These are phyloP conservation scores for Sympetrum striolatum DNA, from an alignment of 2,888 invertebrate species.

Conservation along the genomic window DNA sequence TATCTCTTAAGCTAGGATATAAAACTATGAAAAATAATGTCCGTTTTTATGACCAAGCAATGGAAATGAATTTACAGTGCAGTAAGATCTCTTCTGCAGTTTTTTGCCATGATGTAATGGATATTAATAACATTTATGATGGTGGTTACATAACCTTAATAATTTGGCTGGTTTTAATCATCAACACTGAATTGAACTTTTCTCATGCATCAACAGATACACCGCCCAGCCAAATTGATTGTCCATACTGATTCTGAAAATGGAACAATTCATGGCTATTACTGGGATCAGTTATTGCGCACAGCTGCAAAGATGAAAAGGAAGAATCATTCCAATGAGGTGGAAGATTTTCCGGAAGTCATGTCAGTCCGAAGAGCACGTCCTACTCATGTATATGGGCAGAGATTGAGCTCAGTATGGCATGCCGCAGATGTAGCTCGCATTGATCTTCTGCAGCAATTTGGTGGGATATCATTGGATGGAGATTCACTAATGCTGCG, in stretches of 20 bases:
- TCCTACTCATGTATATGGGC: conserved; percentile 58
- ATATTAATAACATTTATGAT: too few species aligned
- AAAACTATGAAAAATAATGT: too few species aligned
- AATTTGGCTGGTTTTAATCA: too few species aligned
- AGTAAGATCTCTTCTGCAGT: too few species aligned
- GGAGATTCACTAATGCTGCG: conserved; percentile 56
- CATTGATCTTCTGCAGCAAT: conserved; percentile 54
- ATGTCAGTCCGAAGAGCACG: conserved; percentile 1
- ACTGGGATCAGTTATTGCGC: conserved; percentile 50
- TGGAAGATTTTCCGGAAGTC: not conserved
- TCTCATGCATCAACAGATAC: conserved; percentile 48
- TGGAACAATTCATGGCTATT: conserved; percentile 50
- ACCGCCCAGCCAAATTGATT: conserved; percentile 54
- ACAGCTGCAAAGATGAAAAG: not conserved
- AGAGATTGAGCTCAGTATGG: conserved; percentile 56
- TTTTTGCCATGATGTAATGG: not conserved
- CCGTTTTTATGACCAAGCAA: too few species aligned
- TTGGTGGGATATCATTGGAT: conserved; percentile 58
- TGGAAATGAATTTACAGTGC: too few species aligned
- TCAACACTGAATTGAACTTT: not conserved
- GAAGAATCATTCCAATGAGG: not conserved
- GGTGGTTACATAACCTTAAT: too few species aligned
- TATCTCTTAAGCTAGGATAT: too few species aligned
- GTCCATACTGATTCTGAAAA: conserved; percentile 54
- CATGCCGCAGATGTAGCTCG: conserved; percentile 58